These are phyloP conservation scores for Zygogramma bicolorata DNA, from an alignment of 2,888 invertebrate genomes.

Conservation along the genomic window DNA sequence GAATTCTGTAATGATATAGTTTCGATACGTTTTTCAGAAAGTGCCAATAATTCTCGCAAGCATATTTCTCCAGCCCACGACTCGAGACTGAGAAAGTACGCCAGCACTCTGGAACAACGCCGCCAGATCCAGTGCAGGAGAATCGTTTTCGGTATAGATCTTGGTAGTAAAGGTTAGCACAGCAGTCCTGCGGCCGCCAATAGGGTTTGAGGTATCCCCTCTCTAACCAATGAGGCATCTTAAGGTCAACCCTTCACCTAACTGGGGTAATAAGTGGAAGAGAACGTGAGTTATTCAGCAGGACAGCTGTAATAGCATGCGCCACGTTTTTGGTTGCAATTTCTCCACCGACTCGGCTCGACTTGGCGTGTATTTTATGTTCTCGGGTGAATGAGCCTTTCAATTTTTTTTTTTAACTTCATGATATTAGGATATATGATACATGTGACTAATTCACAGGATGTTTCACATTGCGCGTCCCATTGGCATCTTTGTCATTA, in stretches of 20 bases:
- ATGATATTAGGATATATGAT: too few species aligned
- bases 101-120: constrained; percentile 26
- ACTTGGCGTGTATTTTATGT: constrained; percentile 56
- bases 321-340: constrained; percentile 59
- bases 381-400: constrained; percentile 23
- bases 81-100: constrained; percentile 13
- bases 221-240: constrained; percentile 66
- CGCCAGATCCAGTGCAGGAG: constrained; percentile 29
- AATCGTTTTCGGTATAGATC: constrained; percentile 61
- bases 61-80: background rate
- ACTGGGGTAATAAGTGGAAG: constrained; percentile 40
- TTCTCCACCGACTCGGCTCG: constrained; percentile 39
- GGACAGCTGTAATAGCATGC: constrained; percentile 58
- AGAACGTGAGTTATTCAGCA: constrained; percentile 42
- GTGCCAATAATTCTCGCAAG: background rate
- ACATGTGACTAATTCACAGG: too few species aligned
- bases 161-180: constrained; percentile 64
- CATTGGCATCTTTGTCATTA: too few species aligned
- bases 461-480: too few species aligned
- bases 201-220: constrained; percentile 67
- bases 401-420: too few species aligned
- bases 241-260: constrained; percentile 62
- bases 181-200: constrained; percentile 66
- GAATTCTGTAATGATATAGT: too few species aligned
- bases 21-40: too few species aligned